Percentiles rank a stretch among this genome's conserved stretches.
phyloP scores from a whole-genome alignment of 2,797 vertebrate species.

The Pseudochromis fuscus region DNA sequence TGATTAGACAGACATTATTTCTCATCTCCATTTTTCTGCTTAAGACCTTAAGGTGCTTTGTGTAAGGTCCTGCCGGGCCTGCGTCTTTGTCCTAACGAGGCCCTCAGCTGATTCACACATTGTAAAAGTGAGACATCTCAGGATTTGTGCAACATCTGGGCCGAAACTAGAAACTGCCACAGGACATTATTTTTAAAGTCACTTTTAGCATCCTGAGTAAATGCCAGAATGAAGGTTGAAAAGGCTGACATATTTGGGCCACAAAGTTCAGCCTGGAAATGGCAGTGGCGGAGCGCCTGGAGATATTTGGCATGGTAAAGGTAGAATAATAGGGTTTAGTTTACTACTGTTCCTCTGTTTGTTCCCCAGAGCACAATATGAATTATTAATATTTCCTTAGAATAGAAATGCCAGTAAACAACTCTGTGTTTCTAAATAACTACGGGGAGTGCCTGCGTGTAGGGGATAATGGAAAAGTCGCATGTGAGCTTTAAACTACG shows the following conservation, averaged over 20 bases:
- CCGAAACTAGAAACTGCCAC: slow-evolving; percentile 52
- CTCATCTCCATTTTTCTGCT: slow-evolving; percentile 24
- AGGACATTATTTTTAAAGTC: slow-evolving; percentile 44
- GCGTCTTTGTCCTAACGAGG: slow-evolving; percentile 50
- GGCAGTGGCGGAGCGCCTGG: slow-evolving; percentile 39
- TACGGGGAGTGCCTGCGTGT: slow-evolving; percentile 29
- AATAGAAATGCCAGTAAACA: slow-evolving; percentile 69
- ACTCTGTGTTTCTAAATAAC: slow-evolving; percentile 53
- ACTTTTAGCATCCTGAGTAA: slow-evolving; percentile 38
- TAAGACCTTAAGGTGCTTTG: slow-evolving; percentile 36
- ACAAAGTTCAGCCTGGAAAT: slow-evolving; percentile 60
- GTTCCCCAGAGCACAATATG: slow-evolving; percentile 53
- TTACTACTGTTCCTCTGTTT: slow-evolving; percentile 52
- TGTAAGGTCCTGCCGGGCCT: slow-evolving; percentile 37
- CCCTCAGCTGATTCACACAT: slow-evolving; percentile 63
- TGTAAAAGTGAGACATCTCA: slow-evolving; percentile 53
- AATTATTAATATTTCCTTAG: slow-evolving; percentile 74
- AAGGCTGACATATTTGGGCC: slow-evolving; percentile 73
- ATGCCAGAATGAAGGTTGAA: slow-evolving; percentile 50
- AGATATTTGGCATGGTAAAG: slow-evolving; percentile 58
- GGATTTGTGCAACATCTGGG: slow-evolving; percentile 44
- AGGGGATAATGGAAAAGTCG: slow-evolving; percentile 49
- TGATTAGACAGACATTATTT: slow-evolving; percentile 48
- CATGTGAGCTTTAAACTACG: slow-evolving; percentile 50
- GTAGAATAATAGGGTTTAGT: slow-evolving; percentile 60